Evolutionary conservation across 2,888 invertebrate genomes (phyloP), one percentile per base, ranked within the genome.

Genomic region (Euphydryas editha): DNA sequence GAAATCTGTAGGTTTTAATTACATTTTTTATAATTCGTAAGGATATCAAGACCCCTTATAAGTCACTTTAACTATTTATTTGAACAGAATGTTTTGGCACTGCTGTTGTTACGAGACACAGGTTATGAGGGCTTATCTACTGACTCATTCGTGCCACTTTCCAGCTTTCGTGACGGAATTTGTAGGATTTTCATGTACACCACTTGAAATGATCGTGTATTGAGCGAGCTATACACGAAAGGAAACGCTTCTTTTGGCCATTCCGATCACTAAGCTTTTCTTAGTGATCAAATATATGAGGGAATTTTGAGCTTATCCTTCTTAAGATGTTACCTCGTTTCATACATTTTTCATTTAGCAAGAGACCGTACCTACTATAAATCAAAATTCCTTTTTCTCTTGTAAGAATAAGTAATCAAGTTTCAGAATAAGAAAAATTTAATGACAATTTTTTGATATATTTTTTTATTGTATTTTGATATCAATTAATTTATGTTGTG

Each of bases 161-260:
- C 71, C 75, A 54, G 74, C 73, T 75, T 82, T 81, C 85, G 85
- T 85, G 86, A 76, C 71, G 78, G 84, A 79, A 86, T 85, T 78
- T 72, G 75, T 72, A 69, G 75, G 73, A 77, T 75, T 79, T 79
- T 76, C 76, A 71, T 65, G 67, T 69, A 73, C 67, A 70, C 65
- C 72, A 73, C 72, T 75, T 59, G 75, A 78, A 81, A 80, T 78
- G 77, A 80, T 78, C 73, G 77, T 74, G 77, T 78, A 78, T 80
- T 80, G 65, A 73, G 56, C 56, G 59, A 51, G 24, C 18, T 69
- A 61, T 70, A 68, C 69, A 68, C 65, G 70, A 68, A 64, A 47
- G 66, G 69, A 69, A 69, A 70, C 65, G 62, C 69, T 70, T 67
- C 68, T 73, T 68, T 68, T 30, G 67, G 66, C 67, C 68, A 57